Evolutionary conservation across 2,888 invertebrate species (phyloP).

Genomic region (Synergus umbraculus): DNA sequence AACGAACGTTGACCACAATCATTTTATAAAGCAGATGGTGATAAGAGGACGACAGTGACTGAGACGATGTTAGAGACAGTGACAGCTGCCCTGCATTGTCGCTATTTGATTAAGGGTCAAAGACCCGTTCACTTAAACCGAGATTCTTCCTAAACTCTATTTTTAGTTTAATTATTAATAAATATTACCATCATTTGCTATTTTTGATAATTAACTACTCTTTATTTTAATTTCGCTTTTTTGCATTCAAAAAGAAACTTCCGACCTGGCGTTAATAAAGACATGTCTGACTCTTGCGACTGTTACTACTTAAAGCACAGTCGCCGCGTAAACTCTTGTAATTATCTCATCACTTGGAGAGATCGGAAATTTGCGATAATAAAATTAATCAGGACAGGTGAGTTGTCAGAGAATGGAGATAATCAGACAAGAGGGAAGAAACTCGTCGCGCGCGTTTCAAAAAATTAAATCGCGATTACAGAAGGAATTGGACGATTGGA

Average conservation of each 20-base stretch:
- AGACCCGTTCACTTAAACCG: background rate
- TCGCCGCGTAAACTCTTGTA: too few relatives aligned
- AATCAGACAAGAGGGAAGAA: background rate
- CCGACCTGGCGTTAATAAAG: too few relatives aligned
- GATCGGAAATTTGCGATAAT: too few relatives aligned
- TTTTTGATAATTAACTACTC: background rate
- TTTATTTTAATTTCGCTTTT: too few relatives aligned
- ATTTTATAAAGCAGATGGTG: constrained; percentile 22
- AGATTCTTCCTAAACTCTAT: background rate
- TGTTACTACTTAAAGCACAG: background rate
- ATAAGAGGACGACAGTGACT: constrained; percentile 15
- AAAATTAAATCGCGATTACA: constrained; percentile 5
- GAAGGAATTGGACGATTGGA: constrained; percentile 1
- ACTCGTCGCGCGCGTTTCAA: background rate
- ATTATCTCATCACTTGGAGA: too few relatives aligned
- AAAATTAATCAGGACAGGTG: background rate
- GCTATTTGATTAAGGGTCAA: constrained; percentile 17
- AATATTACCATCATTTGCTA: too few relatives aligned
- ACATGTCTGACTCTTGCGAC: background rate
- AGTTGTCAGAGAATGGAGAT: constrained; percentile 14
- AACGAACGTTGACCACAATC: constrained; percentile 3
- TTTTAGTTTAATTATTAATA: background rate
- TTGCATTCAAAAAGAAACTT: too few relatives aligned
- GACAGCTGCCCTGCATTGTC: constrained; percentile 24
- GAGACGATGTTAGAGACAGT: constrained; percentile 17